Percentiles rank a stretch among this genome's conserved stretches.
phyloP scores from a whole-genome alignment of 2,113 vertebrate genomes.

The Neolamprologus brichardi region DNA sequence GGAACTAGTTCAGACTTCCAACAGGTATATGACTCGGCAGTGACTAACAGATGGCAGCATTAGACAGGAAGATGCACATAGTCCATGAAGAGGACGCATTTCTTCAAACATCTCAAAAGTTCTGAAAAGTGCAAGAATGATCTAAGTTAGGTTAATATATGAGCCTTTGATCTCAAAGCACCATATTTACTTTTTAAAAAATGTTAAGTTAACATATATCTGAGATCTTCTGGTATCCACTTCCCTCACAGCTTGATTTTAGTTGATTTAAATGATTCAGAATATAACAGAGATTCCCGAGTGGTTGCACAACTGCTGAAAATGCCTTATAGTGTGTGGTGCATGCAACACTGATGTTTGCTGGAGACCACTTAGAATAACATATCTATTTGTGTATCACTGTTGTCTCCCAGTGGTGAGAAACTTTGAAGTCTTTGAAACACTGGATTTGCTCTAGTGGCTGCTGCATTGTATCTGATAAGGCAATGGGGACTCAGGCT shows the following conservation, averaged over 20 bases:
- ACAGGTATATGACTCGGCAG: not conserved
- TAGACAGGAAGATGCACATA: not conserved
- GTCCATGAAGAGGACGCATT: not conserved
- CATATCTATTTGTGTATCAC: not conserved
- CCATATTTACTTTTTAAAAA: not conserved
- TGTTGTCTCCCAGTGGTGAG: not conserved
- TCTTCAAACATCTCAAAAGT: not conserved
- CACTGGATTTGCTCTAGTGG: not conserved
- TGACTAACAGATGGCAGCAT: not conserved
- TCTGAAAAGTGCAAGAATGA: not conserved
- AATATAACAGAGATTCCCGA: not conserved
- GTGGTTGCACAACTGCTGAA: not conserved
- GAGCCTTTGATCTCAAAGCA: not conserved
- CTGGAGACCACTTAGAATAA: not conserved
- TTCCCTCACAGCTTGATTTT: fast-evolving
- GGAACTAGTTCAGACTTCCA: not conserved
- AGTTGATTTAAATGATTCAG: not conserved
- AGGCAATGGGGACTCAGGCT: fast-evolving
- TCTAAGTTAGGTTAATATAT: not conserved
- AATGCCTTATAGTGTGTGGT: not conserved
- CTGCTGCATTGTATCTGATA: fast-evolving
- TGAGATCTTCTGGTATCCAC: not conserved
- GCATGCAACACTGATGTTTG: not conserved
- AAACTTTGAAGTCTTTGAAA: not conserved
- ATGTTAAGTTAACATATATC: fast-evolving